Percentiles rank a stretch among this genome's conserved stretches.
Conservation (phyloP, 2,113 vertebrate genomes). For the Oenanthe oenanthe region DNA sequence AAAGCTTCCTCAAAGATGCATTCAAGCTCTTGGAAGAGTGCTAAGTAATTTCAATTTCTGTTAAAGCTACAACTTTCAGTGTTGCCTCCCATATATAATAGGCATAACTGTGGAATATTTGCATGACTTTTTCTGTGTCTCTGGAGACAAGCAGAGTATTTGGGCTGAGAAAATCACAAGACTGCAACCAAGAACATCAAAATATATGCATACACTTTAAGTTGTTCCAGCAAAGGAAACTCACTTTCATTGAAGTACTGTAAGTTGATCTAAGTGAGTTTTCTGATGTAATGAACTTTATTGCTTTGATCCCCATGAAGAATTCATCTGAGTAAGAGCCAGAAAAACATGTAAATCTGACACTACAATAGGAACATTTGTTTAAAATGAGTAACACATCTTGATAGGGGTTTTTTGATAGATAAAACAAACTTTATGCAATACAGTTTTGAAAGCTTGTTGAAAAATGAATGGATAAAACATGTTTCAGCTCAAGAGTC, state of each 20-base stretch:
- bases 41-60: background rate
- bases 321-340: slow-evolving; percentile 29
- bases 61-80: background rate
- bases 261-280: slow-evolving; percentile 53
- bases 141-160: background rate
- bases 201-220: slow-evolving; percentile 23
- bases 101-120: background rate
- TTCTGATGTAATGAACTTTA: slow-evolving; percentile 51
- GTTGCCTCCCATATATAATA: background rate
- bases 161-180: slow-evolving; percentile 19
- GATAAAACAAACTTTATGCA: slow-evolving; percentile 51
- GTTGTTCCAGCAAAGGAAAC: slow-evolving; percentile 50
- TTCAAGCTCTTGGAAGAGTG: background rate
- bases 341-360: slow-evolving; percentile 56
- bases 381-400: slow-evolving; percentile 58
- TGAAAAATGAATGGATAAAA: slow-evolving; percentile 61
- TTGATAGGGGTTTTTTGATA: slow-evolving; percentile 19
- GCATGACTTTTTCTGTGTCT: background rate
- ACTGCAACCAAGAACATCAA: background rate
- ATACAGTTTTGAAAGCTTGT: slow-evolving; percentile 9
- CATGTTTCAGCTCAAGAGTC: slow-evolving; percentile 30
- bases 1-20: background rate
- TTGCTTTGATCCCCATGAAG: slow-evolving; percentile 61
- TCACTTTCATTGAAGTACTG: slow-evolving; percentile 30
- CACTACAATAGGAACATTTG: slow-evolving; percentile 52